Evolutionary conservation across 2,113 vertebrate genomes (phyloP), one percentile per base, ranked within the genome.

Genomic region (Synchiropus splendidus): DNA sequence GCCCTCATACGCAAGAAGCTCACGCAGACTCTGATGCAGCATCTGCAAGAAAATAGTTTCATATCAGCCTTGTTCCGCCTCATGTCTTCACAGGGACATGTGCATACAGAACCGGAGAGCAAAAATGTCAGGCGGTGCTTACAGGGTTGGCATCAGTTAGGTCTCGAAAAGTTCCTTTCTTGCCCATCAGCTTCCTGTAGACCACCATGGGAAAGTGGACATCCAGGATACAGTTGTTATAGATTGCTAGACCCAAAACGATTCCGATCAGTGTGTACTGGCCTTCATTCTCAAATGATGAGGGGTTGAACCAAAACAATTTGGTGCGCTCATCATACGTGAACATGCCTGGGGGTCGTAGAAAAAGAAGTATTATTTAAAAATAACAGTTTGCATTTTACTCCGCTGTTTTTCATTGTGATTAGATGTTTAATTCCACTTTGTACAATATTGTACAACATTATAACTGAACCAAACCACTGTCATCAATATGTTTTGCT

Each of bases 191-290:
- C 62, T 99, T 99, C 74, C 95, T 87, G 87, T 99, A 99, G 51
- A 97, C 92, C 64, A 98, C 94, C 95, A 99, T 99, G 61, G 95
- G 95, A 55, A 99, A 99, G 78, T 99, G 95, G 14, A 99, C 91
- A 32, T 99, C 95, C 82, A 99, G 85, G 61, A 99, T 99, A 49
- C 95, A 99, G 79, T 98, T 99, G 79, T 99, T 99, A 61, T 99
- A 99, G 82, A 99, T 99, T 50, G 95, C 95, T 61, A 99, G 79
- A 8, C 95, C 95, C 18, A 99, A 83, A 0, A 99, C 95, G 43
- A 99, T 97, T 78, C 95, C 95, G 37, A 99, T 99, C 67, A 99
- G 84, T 1, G 94, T 98, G 84, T 96, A 99, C 80, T 99, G 96
- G 60, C 96, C 96, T 77, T 99, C 96, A 1, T 92, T 99, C 65